Conservation (phyloP, 92 coral and sea anemone genomes). For the Anthopleura xanthogrammica region DNA sequence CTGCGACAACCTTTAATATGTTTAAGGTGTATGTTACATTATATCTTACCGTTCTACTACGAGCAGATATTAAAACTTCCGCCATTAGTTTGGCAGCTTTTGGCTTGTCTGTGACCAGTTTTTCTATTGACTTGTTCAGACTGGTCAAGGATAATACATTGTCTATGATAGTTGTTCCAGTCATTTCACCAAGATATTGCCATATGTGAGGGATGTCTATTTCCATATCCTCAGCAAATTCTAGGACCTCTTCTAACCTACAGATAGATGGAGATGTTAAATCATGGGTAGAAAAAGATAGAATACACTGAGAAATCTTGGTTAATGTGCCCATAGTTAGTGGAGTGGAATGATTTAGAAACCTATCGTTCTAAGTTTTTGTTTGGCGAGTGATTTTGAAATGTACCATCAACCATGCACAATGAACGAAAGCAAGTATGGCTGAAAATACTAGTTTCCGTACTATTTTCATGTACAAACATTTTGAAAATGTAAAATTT, state of each 20-base stretch:
- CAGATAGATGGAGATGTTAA: not conserved
- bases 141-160: conserved; percentile 52
- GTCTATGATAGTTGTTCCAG: conserved; percentile 59
- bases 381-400: too few species aligned
- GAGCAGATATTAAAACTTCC: conserved; percentile 56
- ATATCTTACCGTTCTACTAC: conserved; percentile 51
- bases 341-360: too few species aligned
- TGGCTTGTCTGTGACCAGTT: conserved; percentile 33
- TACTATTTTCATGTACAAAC: too few species aligned
- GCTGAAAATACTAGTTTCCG: too few species aligned
- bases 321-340: too few species aligned
- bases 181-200: conserved; percentile 82
- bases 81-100: conserved; percentile 78
- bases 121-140: conserved; percentile 40
- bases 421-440: too few species aligned
- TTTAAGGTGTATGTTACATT: not conserved
- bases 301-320: too few species aligned
- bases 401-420: too few species aligned
- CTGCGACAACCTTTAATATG: too few species aligned
- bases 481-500: too few species aligned
- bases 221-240: conserved; percentile 76
- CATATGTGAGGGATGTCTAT: conserved; percentile 89
- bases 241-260: conserved; percentile 59
- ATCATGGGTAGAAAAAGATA: too few species aligned
- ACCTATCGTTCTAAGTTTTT: too few species aligned